Conservation (phyloP, 2,113 vertebrate species). For the Psammodynastes pulverulentus region DNA sequence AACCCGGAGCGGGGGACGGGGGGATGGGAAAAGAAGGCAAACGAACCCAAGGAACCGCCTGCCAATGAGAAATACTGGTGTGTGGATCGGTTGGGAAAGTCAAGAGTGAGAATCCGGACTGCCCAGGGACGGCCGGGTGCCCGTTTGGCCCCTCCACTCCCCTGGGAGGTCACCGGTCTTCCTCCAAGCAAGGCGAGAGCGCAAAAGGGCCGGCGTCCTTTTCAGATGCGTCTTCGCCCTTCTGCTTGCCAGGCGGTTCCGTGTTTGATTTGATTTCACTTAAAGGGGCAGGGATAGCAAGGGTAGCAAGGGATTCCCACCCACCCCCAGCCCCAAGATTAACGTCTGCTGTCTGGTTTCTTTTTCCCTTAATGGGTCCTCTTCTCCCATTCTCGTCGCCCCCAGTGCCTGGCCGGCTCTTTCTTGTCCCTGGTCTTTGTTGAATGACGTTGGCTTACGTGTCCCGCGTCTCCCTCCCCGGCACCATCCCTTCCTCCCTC, state of each 20-base stretch:
- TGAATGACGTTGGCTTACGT: constrained; percentile 22
- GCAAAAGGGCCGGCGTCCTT: background rate
- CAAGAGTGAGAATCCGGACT: background rate
- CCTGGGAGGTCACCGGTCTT: background rate
- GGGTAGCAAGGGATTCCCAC: background rate
- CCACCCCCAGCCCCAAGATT: background rate
- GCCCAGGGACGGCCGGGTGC: background rate
- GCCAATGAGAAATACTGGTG: background rate
- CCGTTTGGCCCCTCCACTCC: background rate
- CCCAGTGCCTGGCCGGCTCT: background rate
- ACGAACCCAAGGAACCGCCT: background rate
- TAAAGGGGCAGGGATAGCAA: background rate
- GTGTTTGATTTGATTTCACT: background rate
- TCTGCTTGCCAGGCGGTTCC: background rate
- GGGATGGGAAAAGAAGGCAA: background rate
- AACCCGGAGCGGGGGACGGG: background rate
- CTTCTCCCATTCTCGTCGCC: background rate
- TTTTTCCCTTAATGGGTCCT: background rate
- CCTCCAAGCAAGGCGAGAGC: background rate
- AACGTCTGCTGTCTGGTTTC: background rate
- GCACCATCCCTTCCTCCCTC: background rate
- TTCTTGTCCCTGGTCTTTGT: constrained; percentile 25
- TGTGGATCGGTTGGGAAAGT: background rate
- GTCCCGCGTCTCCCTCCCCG: background rate
- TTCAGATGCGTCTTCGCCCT: background rate